These are phyloP conservation scores for Saturnia japonica DNA, from an alignment of 2,888 invertebrate species.

Conservation along the genomic window DNA sequence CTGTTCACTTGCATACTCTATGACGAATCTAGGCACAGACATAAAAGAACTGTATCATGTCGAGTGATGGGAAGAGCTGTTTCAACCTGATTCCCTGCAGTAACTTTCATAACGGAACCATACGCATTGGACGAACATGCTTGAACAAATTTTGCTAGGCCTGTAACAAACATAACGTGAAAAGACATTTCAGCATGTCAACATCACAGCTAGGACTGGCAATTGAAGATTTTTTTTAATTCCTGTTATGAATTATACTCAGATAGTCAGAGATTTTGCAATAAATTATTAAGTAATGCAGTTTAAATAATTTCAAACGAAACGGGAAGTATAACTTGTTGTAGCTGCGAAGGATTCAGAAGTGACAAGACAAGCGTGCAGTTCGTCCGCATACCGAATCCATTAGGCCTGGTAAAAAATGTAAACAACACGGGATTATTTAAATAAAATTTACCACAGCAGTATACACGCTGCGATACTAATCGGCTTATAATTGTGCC, in stretches of 20 bases:
- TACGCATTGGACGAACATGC: no score
- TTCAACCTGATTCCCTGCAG: no score
- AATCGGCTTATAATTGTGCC: background rate
- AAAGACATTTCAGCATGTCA: no score
- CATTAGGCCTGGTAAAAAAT: conserved; percentile 10
- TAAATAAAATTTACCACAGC: conserved; percentile 8
- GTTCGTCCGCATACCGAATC: background rate
- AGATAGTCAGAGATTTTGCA: background rate
- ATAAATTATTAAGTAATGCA: background rate
- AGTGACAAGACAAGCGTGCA: background rate
- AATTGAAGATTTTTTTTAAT: no score
- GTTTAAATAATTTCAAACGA: background rate
- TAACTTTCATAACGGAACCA: no score
- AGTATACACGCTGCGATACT: background rate
- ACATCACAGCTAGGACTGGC: no score
- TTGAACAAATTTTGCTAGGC: no score
- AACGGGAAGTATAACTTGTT: background rate
- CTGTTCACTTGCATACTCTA: background rate
- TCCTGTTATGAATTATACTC: background rate
- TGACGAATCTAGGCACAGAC: background rate
- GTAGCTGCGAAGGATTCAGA: background rate
- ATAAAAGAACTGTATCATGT: no score
- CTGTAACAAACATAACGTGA: no score
- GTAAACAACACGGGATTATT: conserved; percentile 9
- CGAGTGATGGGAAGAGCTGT: no score